Conservation (phyloP, 2,888 invertebrate genomes). For the Caenorhabditis imperialis region DNA sequence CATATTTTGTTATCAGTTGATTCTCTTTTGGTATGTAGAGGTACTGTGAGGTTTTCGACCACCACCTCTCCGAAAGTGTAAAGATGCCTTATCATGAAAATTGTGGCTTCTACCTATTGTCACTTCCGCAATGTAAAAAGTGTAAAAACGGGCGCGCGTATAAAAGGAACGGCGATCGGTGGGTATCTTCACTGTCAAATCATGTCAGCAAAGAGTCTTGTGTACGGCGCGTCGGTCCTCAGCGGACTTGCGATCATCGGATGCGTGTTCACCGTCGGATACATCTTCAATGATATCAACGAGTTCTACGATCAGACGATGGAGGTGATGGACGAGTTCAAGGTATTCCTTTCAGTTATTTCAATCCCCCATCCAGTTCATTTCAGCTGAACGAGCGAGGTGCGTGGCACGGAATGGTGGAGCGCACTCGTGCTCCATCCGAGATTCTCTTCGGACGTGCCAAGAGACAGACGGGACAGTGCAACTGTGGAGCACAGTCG, state of each 20-base stretch:
- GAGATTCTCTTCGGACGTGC: conserved; percentile 46
- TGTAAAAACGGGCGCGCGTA: no score
- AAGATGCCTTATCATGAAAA: no score
- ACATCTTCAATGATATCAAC: conserved; percentile 49
- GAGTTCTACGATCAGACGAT: conserved; percentile 42
- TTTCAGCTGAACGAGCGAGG: conserved; percentile 43
- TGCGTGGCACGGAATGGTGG: conserved; percentile 48
- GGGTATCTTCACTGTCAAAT: conserved; percentile 5
- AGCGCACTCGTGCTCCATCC: conserved; percentile 42
- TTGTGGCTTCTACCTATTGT: no score
- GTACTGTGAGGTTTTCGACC: no score
- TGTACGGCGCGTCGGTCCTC: conserved; percentile 38
- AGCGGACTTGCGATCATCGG: conserved; percentile 43
- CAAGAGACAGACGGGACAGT: conserved; percentile 47
- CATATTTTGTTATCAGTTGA: no score
- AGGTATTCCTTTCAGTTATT: background rate
- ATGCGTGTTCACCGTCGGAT: conserved; percentile 45
- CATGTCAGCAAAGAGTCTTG: conserved; percentile 46
- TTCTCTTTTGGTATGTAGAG: no score
- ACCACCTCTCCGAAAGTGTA: no score
- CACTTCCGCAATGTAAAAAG: no score
- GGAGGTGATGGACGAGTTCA: conserved; percentile 46
- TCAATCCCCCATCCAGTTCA: no score
- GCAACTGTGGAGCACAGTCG: conserved; percentile 50
- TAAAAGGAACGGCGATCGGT: conserved; percentile 9